Evolutionary conservation across 1,140 invertebrate species (phyloP).

Genomic region (fruit fly (Drosophila melanogaster)): DNA sequence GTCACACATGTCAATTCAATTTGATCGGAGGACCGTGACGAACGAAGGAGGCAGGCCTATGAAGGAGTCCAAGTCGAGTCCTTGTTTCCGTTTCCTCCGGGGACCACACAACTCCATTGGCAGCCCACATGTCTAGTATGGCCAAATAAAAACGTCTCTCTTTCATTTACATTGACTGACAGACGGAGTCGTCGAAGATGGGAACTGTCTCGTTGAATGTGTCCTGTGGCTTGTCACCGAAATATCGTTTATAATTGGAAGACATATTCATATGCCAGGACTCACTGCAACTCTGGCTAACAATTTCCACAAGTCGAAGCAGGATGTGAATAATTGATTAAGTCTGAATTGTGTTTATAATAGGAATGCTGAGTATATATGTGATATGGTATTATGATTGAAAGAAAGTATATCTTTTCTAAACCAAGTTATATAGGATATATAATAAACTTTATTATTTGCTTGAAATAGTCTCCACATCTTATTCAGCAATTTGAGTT

Average conservation of each 20-base stretch:
- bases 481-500: conserved; percentile 29
- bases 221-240: conserved; percentile 11
- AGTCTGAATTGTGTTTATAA: not conserved
- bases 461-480: conserved; percentile 8
- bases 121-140: conserved; percentile 5
- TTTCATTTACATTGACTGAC: conserved; percentile 55
- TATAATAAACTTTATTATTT: too few species aligned
- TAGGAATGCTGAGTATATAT: too few species aligned
- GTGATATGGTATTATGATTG: too few species aligned
- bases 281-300: not conserved
- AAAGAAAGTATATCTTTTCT: too few species aligned
- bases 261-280: conserved; percentile 4
- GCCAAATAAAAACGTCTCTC: conserved; percentile 60
- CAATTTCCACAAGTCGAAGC: not conserved
- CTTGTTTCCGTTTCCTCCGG: conserved; percentile 32
- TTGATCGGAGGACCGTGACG: conserved; percentile 56
- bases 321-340: not conserved
- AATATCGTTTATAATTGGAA: conserved; percentile 43
- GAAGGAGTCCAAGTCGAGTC: conserved; percentile 20
- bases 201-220: conserved; percentile 12
- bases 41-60: conserved; percentile 30
- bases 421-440: too few species aligned
- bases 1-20: conserved; percentile 77
- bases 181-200: conserved; percentile 16
- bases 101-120: conserved; percentile 18